phyloP scores from a whole-genome alignment of 2,888 invertebrate genomes.

The Metellina segmentata region DNA sequence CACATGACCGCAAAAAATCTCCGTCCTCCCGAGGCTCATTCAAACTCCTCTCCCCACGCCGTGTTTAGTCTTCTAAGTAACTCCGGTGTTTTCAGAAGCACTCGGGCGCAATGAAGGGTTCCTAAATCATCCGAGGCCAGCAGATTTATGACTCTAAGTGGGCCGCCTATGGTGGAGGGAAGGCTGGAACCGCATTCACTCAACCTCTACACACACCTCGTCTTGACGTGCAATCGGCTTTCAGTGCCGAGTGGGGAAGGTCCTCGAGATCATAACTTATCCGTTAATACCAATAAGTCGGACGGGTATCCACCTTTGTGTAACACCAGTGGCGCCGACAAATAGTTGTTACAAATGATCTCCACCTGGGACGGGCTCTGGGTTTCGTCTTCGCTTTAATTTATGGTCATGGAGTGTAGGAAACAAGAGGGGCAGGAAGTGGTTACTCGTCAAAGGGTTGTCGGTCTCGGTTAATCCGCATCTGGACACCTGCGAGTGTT shows the following conservation, averaged over 20 bases:
- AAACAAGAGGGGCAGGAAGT: neutral
- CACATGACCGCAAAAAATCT: neutral
- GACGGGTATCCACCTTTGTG: slow-evolving; percentile 54
- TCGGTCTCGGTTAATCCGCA: neutral
- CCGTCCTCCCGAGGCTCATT: neutral
- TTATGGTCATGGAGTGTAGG: slow-evolving; percentile 5
- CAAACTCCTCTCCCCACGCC: neutral
- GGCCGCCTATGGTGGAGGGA: slow-evolving; percentile 1
- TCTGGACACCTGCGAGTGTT: slow-evolving; percentile 1
- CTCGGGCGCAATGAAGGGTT: neutral
- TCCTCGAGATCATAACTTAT: slow-evolving; percentile 61
- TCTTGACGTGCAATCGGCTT: neutral
- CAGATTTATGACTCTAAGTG: slow-evolving; percentile 16
- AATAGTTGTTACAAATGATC: slow-evolving; percentile 57
- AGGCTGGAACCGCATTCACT: neutral
- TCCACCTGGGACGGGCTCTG: slow-evolving; percentile 1
- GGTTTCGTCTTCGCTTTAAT: slow-evolving; percentile 14
- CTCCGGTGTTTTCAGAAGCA: neutral
- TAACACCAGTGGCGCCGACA: slow-evolving; percentile 51
- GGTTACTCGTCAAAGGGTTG: neutral
- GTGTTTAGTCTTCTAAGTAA: neutral
- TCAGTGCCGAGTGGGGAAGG: slow-evolving; percentile 12
- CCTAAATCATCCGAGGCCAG: slow-evolving; percentile 2
- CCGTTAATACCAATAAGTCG: slow-evolving; percentile 59
- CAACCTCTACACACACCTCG: neutral